Evolutionary conservation across 2,113 vertebrate genomes (phyloP).

Genomic region (Phaethon lepturus): DNA sequence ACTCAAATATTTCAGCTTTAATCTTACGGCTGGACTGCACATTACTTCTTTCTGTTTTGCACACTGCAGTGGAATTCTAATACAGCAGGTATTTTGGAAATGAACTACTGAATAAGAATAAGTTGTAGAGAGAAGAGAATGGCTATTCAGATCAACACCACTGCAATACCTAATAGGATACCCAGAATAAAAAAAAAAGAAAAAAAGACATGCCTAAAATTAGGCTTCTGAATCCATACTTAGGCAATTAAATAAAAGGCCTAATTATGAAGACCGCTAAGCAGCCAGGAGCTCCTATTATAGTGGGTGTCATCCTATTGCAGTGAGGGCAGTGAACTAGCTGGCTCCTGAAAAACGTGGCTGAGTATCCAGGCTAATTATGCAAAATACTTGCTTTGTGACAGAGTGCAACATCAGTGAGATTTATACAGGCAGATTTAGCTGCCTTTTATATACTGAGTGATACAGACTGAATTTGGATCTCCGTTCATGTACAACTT

Average conservation of each 20-base stretch:
- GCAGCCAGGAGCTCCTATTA: not conserved
- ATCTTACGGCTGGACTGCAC: not conserved
- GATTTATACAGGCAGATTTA: conserved; percentile 38
- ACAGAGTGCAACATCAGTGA: not conserved
- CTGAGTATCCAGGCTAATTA: conserved; percentile 41
- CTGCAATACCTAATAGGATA: not conserved
- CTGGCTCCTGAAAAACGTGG: conserved; percentile 12
- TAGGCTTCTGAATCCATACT: conserved; percentile 19
- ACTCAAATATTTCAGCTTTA: not conserved
- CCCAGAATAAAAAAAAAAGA: not conserved
- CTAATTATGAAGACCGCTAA: conserved; percentile 10
- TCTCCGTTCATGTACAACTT: not conserved
- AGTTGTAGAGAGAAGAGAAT: not conserved
- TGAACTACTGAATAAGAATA: not conserved
- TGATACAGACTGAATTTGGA: not conserved
- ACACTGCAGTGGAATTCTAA: not conserved
- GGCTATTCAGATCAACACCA: not conserved
- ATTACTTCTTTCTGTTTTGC: not conserved
- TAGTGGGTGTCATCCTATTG: conserved; percentile 11
- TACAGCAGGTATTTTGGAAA: not conserved
- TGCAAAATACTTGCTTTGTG: conserved; percentile 42
- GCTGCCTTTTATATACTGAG: not conserved
- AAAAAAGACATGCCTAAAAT: not conserved
- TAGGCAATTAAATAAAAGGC: conserved; percentile 24
- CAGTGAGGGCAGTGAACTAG: conserved; percentile 32